Percentiles rank a stretch among this genome's conserved stretches.
Conservation (phyloP, 2,888 invertebrate species). For the Melipona bicolor region DNA sequence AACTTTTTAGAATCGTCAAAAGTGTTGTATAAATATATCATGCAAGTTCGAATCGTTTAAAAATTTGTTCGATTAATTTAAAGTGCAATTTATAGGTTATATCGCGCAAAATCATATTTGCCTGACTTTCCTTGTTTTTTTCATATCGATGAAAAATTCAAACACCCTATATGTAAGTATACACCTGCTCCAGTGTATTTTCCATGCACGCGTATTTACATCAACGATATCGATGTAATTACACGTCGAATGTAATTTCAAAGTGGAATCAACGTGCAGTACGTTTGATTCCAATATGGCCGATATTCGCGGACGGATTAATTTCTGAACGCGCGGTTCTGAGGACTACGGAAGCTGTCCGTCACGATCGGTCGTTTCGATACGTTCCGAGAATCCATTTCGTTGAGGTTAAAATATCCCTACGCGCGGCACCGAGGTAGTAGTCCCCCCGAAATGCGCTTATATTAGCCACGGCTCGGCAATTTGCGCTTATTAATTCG, state of each 20-base stretch:
- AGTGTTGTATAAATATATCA: too few relatives aligned
- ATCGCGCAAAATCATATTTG: neutral
- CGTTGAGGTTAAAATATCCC: constrained; percentile 48
- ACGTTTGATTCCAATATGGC: constrained; percentile 20
- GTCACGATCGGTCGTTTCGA: constrained; percentile 52
- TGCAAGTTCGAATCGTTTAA: too few relatives aligned
- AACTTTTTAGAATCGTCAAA: too few relatives aligned
- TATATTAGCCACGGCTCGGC: constrained; percentile 72
- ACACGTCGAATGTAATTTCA: neutral
- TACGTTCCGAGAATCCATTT: constrained; percentile 46
- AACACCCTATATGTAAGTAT: neutral
- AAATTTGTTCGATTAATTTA: too few relatives aligned
- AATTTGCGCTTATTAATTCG: constrained; percentile 83
- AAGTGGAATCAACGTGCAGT: neutral
- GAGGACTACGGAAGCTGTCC: constrained; percentile 52
- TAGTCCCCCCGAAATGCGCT: constrained; percentile 50
- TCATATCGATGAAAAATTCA: neutral
- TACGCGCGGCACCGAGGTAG: constrained; percentile 41
- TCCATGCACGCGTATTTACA: neutral
- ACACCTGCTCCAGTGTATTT: neutral
- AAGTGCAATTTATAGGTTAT: too few relatives aligned
- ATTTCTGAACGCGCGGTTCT: constrained; percentile 42
- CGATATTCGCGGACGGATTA: constrained; percentile 21
- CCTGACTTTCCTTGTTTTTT: too few relatives aligned
- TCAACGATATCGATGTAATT: constrained; percentile 27